Evolutionary conservation across 2,888 invertebrate genomes (phyloP).

Genomic region (Melolontha melolontha): DNA sequence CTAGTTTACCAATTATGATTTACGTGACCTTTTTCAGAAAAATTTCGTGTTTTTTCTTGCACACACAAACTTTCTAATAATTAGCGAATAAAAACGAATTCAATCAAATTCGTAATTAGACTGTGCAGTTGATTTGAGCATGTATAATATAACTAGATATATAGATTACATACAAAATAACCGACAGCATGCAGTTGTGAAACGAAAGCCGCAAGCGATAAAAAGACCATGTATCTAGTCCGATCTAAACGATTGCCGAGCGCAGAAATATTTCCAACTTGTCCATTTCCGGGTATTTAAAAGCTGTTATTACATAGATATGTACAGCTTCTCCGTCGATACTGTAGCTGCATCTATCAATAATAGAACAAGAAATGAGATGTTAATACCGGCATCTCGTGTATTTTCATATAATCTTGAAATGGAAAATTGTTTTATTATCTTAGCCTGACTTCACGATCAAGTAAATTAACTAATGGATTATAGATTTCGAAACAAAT

Average conservation of each 20-base stretch:
- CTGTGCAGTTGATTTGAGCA: slow-evolving; percentile 5
- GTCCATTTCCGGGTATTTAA: slow-evolving; percentile 37
- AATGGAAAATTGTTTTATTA: slow-evolving; percentile 20
- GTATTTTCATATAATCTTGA: slow-evolving; percentile 12
- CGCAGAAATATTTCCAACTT: slow-evolving; percentile 30
- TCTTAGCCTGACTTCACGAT: background rate
- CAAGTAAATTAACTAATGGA: too few species aligned
- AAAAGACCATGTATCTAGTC: slow-evolving; percentile 23
- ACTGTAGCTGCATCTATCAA: slow-evolving; percentile 13
- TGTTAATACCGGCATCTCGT: slow-evolving; percentile 22
- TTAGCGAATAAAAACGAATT: slow-evolving; percentile 3
- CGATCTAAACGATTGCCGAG: slow-evolving; percentile 15
- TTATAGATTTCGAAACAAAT: too few species aligned
- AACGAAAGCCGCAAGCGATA: slow-evolving; percentile 25
- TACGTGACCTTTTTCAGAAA: too few species aligned
- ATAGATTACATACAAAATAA: slow-evolving; percentile 7
- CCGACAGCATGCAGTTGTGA: slow-evolving; percentile 14
- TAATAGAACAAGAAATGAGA: slow-evolving; percentile 6
- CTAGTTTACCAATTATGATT: too few species aligned
- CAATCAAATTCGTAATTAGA: slow-evolving; percentile 14
- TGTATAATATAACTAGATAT: slow-evolving; percentile 5
- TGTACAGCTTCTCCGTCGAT: slow-evolving; percentile 7
- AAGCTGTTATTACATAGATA: slow-evolving; percentile 27
- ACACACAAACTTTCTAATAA: slow-evolving; percentile 25
- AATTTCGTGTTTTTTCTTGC: background rate